These are phyloP conservation scores for Sorex maritimensis DNA, from an alignment of 2,797 vertebrate genomes.

Conservation along the genomic window DNA sequence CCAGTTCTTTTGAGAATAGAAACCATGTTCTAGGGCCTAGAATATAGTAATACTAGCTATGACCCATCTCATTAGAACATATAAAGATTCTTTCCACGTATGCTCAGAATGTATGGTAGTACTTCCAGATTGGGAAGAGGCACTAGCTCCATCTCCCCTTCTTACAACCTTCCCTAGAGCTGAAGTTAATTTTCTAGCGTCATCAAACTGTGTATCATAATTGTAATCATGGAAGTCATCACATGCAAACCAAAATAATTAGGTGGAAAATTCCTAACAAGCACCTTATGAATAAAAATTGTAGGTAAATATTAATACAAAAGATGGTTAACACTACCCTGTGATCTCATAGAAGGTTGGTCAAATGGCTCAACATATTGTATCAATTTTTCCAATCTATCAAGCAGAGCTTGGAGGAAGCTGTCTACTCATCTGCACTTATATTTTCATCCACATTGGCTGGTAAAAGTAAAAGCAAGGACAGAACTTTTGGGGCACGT, in stretches of 20 bases:
- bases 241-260: slow-evolving; percentile 45
- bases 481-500: background rate
- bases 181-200: background rate
- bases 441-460: background rate
- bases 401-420: background rate
- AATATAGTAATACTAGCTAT: background rate
- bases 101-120: background rate
- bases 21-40: background rate
- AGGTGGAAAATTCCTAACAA: slow-evolving; percentile 42
- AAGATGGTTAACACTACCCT: background rate
- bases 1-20: background rate
- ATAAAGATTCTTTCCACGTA: background rate
- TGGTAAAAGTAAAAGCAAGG: background rate
- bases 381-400: background rate
- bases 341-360: background rate
- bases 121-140: background rate
- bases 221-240: background rate
- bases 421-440: background rate
- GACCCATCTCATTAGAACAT: background rate
- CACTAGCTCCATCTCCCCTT: background rate
- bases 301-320: background rate
- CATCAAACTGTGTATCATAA: background rate
- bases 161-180: background rate
- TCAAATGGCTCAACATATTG: background rate
- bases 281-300: slow-evolving; percentile 45